Base-by-base conservation (phyloP, 2,113 vertebrate genomes). In the Melanerpes aurifrons region DNA sequence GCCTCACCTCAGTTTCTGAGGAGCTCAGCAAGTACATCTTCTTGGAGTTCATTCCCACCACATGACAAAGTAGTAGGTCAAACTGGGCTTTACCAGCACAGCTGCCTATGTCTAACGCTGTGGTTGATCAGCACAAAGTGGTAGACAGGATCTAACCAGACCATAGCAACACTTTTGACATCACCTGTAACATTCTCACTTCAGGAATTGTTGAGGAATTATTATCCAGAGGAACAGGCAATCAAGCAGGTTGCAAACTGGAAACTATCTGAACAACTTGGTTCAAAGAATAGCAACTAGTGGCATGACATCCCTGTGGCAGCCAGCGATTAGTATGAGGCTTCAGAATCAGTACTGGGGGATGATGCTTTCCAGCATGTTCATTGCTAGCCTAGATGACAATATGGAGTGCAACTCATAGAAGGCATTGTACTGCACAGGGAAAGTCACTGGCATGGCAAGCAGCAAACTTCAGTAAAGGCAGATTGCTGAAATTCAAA, bases 391-490 rank as follows among this genome's bases (percentile, higher is more conserved):
- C 48, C 12, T 37, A 32, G 43, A 43, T 29, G 50, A 58, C 10
- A 12, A 69, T 5, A 21, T 5, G 7, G 29, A 32, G 17, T 9
- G 50, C 22, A 61, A 26, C 9, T 66, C 7, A 12, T 21, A n/a
- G 22, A 74, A 15, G 28, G 15, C 28, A 17, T 3, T 7, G 6
- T 0, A 1, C 21, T n/a, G 22, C 21, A 6, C 11, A 9, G 20
- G 18, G n/a, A 40, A 45, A 21, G 57, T 12, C 1, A 2, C 59
- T 40, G 31, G 43, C 17, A 28, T 1, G 28, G 66, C 26, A 78
- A 59, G 54, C 7, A 25, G 21, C 47, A 50, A 63, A 15, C 66
- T 81, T 68, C n/a, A 48, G 24, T 28, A 64, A 24, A 48, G 56
- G 21, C 43, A 59, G 17, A 35, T 32, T 54, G 26, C 0, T 64